phyloP scores from a whole-genome alignment of 2,797 vertebrate species.

The Microctenopoma stevenorrisi region DNA sequence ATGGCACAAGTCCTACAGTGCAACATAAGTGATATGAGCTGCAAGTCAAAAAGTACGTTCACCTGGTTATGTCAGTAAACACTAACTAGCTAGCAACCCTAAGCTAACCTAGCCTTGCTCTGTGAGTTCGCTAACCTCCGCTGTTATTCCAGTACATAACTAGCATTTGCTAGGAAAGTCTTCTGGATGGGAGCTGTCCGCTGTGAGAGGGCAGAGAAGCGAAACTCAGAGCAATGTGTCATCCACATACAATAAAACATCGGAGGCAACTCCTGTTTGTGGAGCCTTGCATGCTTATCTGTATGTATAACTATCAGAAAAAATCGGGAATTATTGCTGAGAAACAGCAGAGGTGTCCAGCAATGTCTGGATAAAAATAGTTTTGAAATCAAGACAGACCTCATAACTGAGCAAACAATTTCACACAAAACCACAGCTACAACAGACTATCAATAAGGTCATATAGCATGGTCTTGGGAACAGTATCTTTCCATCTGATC shows the following conservation, averaged over 20 bases:
- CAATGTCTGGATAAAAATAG: conserved; percentile 25
- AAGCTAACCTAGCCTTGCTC: too few species aligned
- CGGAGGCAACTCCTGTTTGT: neutral
- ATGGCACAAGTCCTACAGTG: conserved; percentile 26
- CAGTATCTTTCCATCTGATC: conserved; percentile 8
- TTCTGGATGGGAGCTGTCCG: too few species aligned
- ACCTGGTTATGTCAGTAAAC: conserved; percentile 3
- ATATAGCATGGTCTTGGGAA: conserved; percentile 31
- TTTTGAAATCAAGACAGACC: conserved; percentile 10
- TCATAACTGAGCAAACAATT: conserved; percentile 6
- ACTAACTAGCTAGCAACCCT: neutral
- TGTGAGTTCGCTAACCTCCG: too few species aligned
- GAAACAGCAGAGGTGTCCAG: neutral
- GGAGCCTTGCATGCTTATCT: neutral
- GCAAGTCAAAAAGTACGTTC: conserved; percentile 11
- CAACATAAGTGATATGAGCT: neutral
- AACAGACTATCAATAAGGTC: conserved; percentile 4
- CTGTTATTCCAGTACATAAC: too few species aligned
- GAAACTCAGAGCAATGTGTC: neutral
- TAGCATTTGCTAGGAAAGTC: too few species aligned
- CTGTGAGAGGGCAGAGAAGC: too few species aligned
- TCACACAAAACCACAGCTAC: neutral
- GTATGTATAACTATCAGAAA: neutral
- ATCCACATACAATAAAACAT: neutral
- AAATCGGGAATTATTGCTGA: conserved; percentile 10